Evolutionary conservation across 2,888 invertebrate genomes (phyloP).

Genomic region (Agrilus mali): DNA sequence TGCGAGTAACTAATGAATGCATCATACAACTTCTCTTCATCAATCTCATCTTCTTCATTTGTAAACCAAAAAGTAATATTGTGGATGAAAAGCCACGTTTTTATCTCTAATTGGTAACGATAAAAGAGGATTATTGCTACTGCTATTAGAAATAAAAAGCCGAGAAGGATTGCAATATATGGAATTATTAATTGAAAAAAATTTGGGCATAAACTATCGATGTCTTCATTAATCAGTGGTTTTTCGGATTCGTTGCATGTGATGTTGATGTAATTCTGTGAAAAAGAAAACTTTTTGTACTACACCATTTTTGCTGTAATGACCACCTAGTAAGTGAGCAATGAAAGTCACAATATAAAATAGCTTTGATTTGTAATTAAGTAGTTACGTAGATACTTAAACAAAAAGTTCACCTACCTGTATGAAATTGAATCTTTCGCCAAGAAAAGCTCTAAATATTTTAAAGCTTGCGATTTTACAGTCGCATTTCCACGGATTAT

Average conservation of each 20-base stretch:
- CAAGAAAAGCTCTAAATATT: too few relatives aligned
- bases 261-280: not conserved
- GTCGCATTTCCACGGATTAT: slow-evolving; percentile 2
- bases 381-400: not conserved
- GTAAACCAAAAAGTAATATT: slow-evolving; percentile 48
- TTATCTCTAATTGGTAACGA: slow-evolving; percentile 45
- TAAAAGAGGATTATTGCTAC: slow-evolving; percentile 34
- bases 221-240: not conserved
- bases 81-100: slow-evolving; percentile 53
- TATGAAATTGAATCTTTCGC: too few relatives aligned
- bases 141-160: slow-evolving; percentile 25
- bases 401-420: not conserved
- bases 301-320: not conserved
- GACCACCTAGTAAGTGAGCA: not conserved
- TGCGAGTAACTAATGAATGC: slow-evolving; percentile 60
- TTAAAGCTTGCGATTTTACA: not conserved
- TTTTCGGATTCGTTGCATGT: not conserved
- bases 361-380: not conserved
- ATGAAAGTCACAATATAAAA: not conserved
- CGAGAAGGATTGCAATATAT: not conserved
- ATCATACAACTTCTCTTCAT: slow-evolving; percentile 55
- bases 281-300: not conserved
- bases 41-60: slow-evolving; percentile 54
- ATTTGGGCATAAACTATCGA: not conserved
- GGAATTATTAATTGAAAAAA: not conserved